Conservation (phyloP, 2,113 vertebrate genomes). For the Carassius carassius region DNA sequence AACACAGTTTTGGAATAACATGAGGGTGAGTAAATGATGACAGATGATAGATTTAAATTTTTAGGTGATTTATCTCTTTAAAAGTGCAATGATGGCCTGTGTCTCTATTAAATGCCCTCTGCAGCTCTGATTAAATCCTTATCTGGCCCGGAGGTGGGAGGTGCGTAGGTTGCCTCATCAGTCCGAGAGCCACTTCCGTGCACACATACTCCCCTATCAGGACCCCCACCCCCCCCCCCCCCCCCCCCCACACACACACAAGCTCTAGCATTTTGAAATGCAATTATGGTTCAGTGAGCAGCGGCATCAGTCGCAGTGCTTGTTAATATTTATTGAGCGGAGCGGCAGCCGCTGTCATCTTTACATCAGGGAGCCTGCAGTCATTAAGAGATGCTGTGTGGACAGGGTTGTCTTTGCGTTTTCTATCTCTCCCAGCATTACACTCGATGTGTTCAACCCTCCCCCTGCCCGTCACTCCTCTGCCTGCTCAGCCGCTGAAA, state of each 20-base stretch:
- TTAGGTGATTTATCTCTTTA: constrained; percentile 15
- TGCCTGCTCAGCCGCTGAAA: constrained; percentile 66
- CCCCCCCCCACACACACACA: no score
- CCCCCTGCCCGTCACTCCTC: constrained; percentile 51
- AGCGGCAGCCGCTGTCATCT: constrained; percentile 72
- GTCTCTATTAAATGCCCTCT: constrained; percentile 31
- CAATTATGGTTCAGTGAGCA: constrained; percentile 80
- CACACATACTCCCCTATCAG: constrained; percentile 37
- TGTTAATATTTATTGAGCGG: constrained; percentile 80
- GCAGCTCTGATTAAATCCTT: constrained; percentile 55
- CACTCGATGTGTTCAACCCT: constrained; percentile 22
- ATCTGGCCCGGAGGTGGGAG: constrained; percentile 45
- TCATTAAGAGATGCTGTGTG: constrained; percentile 68
- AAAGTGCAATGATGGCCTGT: constrained; percentile 53
- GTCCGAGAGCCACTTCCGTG: constrained; percentile 21
- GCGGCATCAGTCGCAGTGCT: constrained; percentile 75
- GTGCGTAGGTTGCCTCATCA: constrained; percentile 41
- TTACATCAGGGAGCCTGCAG: constrained; percentile 67
- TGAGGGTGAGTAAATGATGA: neutral
- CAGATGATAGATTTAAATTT: neutral
- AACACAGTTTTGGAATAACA: constrained; percentile 6
- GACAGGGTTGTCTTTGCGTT: constrained; percentile 25
- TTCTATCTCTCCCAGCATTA: constrained; percentile 29
- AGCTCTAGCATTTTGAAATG: constrained; percentile 70
- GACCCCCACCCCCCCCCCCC: neutral